phyloP scores from a whole-genome alignment of 2,113 vertebrate species.

The Cnemophilus loriae region DNA sequence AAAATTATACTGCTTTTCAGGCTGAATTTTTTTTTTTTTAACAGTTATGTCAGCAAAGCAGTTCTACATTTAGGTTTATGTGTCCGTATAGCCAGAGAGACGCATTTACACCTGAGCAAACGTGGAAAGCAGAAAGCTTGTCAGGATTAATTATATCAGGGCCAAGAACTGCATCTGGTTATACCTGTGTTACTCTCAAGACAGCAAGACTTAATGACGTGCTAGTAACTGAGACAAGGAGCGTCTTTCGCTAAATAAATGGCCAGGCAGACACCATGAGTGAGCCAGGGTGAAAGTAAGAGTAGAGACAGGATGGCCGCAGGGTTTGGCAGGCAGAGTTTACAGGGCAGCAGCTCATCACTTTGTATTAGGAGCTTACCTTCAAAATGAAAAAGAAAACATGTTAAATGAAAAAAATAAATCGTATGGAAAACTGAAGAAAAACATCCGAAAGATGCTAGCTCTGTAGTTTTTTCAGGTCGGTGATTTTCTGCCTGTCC shows the following conservation, averaged over 20 bases:
- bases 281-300: conserved; percentile 5
- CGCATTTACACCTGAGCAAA: conserved; percentile 16
- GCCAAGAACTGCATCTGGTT: conserved; percentile 31
- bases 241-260: conserved; percentile 9
- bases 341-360: conserved; percentile 51
- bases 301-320: conserved; percentile 12
- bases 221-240: conserved; percentile 47
- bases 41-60: neutral
- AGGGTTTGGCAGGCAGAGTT: conserved; percentile 30
- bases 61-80: neutral
- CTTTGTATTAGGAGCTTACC: conserved; percentile 22
- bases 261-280: conserved; percentile 11
- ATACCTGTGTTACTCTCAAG: conserved; percentile 15
- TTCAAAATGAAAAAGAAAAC: conserved; percentile 50
- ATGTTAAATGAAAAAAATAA: conserved; percentile 53
- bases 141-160: conserved; percentile 27
- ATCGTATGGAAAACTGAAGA: conserved; percentile 49
- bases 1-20: neutral
- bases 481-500: conserved; percentile 23
- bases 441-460: conserved; percentile 59
- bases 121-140: neutral
- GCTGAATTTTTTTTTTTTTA: neutral
- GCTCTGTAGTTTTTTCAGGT: conserved; percentile 38
- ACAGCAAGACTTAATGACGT: neutral
- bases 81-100: neutral